A percentile compares a stretch with the other conserved stretches of the same genome.
phyloP scores from a whole-genome alignment of 2,888 invertebrate species.

The Mesochorus sp. region DNA sequence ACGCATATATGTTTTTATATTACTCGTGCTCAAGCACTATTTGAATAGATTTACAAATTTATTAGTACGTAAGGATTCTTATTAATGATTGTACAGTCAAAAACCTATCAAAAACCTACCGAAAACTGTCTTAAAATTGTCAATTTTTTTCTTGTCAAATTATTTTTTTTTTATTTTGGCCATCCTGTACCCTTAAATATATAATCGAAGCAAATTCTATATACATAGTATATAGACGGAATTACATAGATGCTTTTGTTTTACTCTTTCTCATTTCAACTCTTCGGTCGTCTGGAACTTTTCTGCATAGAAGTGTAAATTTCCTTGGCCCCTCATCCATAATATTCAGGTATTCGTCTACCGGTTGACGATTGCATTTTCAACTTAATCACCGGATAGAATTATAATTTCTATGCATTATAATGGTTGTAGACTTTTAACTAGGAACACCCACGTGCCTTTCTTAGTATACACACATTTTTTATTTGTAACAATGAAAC shows the following conservation, averaged over 20 bases:
- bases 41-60: too few species aligned
- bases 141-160: too few species aligned
- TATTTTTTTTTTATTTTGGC: too few species aligned
- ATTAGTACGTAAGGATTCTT: too few species aligned
- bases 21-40: too few species aligned
- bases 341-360: conserved; percentile 22
- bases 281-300: conserved; percentile 42
- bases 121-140: too few species aligned
- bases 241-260: background rate
- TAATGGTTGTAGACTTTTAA: background rate
- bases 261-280: conserved; percentile 39
- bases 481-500: too few species aligned
- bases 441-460: background rate
- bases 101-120: too few species aligned
- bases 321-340: background rate
- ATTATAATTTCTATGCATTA: background rate
- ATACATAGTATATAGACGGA: background rate
- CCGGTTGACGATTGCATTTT: conserved; percentile 19
- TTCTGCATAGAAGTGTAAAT: conserved; percentile 58
- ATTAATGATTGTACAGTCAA: too few species aligned
- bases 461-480: background rate
- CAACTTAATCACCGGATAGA: conserved; percentile 20
- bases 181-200: too few species aligned
- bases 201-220: too few species aligned
- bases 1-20: too few species aligned